Percentiles rank a stretch among this genome's conserved stretches.
Conservation (phyloP, 1,140 invertebrate species). For the Charaxes varanes region DNA sequence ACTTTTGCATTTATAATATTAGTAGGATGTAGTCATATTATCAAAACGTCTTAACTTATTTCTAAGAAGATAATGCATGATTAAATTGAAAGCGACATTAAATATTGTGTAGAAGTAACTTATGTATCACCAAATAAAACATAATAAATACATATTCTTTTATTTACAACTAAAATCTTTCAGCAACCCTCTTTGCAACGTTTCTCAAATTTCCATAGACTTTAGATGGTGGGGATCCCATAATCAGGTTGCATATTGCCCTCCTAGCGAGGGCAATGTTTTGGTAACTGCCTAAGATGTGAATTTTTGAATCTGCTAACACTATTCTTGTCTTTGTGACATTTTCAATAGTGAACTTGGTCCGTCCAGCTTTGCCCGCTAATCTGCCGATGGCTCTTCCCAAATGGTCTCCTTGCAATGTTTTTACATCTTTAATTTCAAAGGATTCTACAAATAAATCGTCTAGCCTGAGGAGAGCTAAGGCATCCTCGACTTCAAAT, state of each 20-base stretch:
- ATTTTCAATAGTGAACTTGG: slow-evolving; percentile 99
- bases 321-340: slow-evolving; percentile 99
- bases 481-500: slow-evolving; percentile 97
- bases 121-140: too few relatives aligned
- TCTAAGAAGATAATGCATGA: too few relatives aligned
- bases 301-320: slow-evolving; percentile 96
- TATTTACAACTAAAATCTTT: slow-evolving; percentile 81
- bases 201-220: slow-evolving; percentile 95
- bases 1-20: too few relatives aligned
- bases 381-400: slow-evolving; percentile 96
- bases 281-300: slow-evolving; percentile 97
- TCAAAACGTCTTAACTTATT: too few relatives aligned
- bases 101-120: too few relatives aligned
- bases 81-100: too few relatives aligned
- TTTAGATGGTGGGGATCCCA: slow-evolving; percentile 96
- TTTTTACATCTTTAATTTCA: slow-evolving; percentile 97
- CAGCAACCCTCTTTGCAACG: slow-evolving; percentile 86
- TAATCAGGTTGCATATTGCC: slow-evolving; percentile 97
- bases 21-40: too few relatives aligned
- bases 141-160: slow-evolving; percentile 41
- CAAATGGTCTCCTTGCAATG: slow-evolving; percentile 95
- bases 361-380: slow-evolving; percentile 97
- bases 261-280: slow-evolving; percentile 96
- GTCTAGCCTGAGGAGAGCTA: slow-evolving; percentile 95
- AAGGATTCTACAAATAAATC: slow-evolving; percentile 98